phyloP scores from a whole-genome alignment of 2,888 invertebrate species.

The Pycnomerus fuliginosus region DNA sequence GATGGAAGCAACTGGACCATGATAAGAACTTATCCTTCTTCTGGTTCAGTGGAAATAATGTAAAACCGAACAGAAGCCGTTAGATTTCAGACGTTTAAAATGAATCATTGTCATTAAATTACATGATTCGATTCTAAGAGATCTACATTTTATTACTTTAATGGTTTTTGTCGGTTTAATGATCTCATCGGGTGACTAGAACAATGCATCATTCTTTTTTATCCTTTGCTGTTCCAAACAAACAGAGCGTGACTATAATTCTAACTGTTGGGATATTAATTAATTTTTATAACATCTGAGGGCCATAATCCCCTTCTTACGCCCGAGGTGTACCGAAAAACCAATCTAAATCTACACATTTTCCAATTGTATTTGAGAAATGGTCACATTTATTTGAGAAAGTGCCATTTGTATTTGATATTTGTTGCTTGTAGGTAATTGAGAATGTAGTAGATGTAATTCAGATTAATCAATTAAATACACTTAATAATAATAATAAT shows the following conservation, averaged over 20 bases:
- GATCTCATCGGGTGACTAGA: constrained; percentile 23
- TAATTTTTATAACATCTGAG: too few relatives aligned
- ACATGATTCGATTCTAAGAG: constrained; percentile 27
- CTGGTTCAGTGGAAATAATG: constrained; percentile 18
- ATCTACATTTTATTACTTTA: constrained; percentile 19
- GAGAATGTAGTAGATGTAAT: too few relatives aligned
- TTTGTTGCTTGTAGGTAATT: too few relatives aligned
- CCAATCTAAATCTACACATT: too few relatives aligned
- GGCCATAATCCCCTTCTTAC: too few relatives aligned
- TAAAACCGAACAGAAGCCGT: constrained; percentile 19
- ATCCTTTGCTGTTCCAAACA: constrained; percentile 3
- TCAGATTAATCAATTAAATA: too few relatives aligned
- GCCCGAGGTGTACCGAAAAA: too few relatives aligned
- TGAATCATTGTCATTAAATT: constrained; percentile 33
- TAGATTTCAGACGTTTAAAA: constrained; percentile 28
- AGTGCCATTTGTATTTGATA: too few relatives aligned
- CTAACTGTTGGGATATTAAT: too few relatives aligned
- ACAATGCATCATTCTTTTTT: constrained; percentile 25
- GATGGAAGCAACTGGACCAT: constrained; percentile 10
- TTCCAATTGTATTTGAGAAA: too few relatives aligned
- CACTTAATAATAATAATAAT: too few relatives aligned
- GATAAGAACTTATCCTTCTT: constrained; percentile 8
- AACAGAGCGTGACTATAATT: constrained; percentile 22
- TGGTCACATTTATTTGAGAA: too few relatives aligned
- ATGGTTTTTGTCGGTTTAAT: constrained; percentile 25